Evolutionary conservation across 2,888 invertebrate genomes (phyloP).

Genomic region (Phragmatobia fuliginosa): DNA sequence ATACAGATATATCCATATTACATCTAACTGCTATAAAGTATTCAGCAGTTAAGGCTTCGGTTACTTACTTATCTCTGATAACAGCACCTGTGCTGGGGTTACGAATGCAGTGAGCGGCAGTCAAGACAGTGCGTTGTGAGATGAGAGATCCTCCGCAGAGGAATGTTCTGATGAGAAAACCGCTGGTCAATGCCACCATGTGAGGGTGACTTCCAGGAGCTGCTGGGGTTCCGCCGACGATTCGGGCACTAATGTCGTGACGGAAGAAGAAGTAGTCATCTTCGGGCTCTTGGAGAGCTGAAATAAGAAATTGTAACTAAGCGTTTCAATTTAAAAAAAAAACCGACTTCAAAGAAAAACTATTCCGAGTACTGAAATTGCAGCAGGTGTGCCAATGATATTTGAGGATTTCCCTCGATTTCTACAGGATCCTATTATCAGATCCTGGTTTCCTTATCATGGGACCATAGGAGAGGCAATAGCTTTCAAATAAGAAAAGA

Average conservation of each 20-base stretch:
- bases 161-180: constrained; percentile 23
- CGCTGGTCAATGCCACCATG: constrained; percentile 38
- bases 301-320: too few relatives aligned
- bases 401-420: too few relatives aligned
- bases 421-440: too few relatives aligned
- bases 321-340: too few relatives aligned
- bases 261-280: constrained; percentile 63
- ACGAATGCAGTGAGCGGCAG: constrained; percentile 41
- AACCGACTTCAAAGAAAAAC: too few relatives aligned
- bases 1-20: too few relatives aligned
- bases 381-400: too few relatives aligned
- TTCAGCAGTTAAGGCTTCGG: not conserved
- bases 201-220: constrained; percentile 31
- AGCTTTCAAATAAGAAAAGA: too few relatives aligned
- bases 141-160: constrained; percentile 39
- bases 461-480: too few relatives aligned
- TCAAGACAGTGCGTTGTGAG: constrained; percentile 26
- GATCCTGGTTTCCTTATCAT: too few relatives aligned
- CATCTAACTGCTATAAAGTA: not conserved
- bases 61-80: constrained; percentile 26
- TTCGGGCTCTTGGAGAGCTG: constrained; percentile 64
- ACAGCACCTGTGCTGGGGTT: constrained; percentile 29
- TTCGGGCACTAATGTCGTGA: constrained; percentile 48
- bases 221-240: constrained; percentile 33
- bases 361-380: too few relatives aligned